Base-by-base conservation (phyloP, 2,888 invertebrate species). In the Pegoplata infirma region DNA sequence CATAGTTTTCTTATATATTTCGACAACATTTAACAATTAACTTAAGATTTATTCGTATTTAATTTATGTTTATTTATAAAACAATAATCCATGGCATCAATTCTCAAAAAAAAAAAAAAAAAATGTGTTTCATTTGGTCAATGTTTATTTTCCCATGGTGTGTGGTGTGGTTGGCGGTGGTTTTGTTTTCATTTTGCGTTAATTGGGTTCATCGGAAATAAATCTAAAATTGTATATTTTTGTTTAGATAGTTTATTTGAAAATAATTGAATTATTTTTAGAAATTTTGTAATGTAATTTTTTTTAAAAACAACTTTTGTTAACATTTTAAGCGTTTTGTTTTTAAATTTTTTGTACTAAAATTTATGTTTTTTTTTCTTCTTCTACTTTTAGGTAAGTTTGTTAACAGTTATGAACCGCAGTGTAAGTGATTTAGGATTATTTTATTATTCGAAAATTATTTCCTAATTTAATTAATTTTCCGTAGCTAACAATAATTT, bases 401-500 rank as follows among this genome's bases (percentile, higher is more conserved):
- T 77, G 77, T 73, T 59, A 36, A 47, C 73, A 77, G 77, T 73
- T 73, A 77, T 77, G 77, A 77, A 77, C 68, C 63, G 77, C 73
- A 68, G 73, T 58, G 77, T 77, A 77, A 77, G 77, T 77, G 32
- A n/a, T 61, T 46, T 0, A 61, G 25, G 5, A 51, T 28, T 49
- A 28, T 47, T 32, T 47, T n/a, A n/a, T n/a, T n/a, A n/a, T n/a
- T n/a, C n/a, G n/a, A 12, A 12, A 16, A 46, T 21, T 10, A 6
- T 14, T 44, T n/a, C 6, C 7, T n/a, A n/a, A 14, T 19, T 56
- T n/a, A 21, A 23, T 7, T n/a, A 49, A n/a, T n/a, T 16, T 23
- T 14, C 0, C 14, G 7, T 25, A 40, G n/a, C n/a, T 40, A 40
- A 40, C 36, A 40, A 40, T 40, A 40, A 40, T 40, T 40, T 40